Evolutionary conservation across 2,888 invertebrate genomes (phyloP).

Genomic region (Gonocerus acuteangulatus): DNA sequence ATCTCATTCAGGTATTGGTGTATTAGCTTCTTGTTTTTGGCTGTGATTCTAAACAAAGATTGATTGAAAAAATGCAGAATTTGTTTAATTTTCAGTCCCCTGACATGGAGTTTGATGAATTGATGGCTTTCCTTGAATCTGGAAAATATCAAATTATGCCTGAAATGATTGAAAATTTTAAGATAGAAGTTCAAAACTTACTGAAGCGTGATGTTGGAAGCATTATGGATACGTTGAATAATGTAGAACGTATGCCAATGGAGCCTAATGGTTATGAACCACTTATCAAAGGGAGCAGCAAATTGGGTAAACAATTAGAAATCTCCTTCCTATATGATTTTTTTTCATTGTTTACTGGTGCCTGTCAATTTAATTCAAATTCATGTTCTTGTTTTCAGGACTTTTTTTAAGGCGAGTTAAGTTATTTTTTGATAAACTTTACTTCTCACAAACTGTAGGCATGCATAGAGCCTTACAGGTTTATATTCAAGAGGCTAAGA

Average conservation of each 20-base stretch:
- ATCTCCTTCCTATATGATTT: conserved; percentile 23
- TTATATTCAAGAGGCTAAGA: conserved; percentile 38
- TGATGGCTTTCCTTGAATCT: conserved; percentile 57
- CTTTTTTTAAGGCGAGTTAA: conserved; percentile 74
- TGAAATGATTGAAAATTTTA: conserved; percentile 53
- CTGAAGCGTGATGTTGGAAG: conserved; percentile 51
- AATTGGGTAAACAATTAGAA: conserved; percentile 62
- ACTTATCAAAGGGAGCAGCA: conserved; percentile 57
- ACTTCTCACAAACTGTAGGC: conserved; percentile 72
- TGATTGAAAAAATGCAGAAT: too few species aligned
- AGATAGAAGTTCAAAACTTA: conserved; percentile 52
- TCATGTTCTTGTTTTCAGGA: conserved; percentile 50
- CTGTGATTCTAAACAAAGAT: too few species aligned
- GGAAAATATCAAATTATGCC: conserved; percentile 53
- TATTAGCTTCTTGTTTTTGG: too few species aligned
- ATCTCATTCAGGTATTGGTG: conserved; percentile 55
- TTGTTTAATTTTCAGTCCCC: conserved; percentile 53
- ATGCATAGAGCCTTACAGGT: conserved; percentile 61
- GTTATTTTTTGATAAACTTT: conserved; percentile 71
- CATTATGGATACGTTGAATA: conserved; percentile 54
- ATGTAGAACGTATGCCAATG: conserved; percentile 58
- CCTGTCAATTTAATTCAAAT: conserved; percentile 1
- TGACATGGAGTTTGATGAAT: conserved; percentile 64
- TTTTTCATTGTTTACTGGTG: conserved; percentile 29
- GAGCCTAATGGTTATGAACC: conserved; percentile 55